Percentiles rank a stretch among this genome's conserved stretches.
Evolutionary conservation across 2,888 invertebrate genomes (phyloP).

Genomic region (Machimus atricapillus): DNA sequence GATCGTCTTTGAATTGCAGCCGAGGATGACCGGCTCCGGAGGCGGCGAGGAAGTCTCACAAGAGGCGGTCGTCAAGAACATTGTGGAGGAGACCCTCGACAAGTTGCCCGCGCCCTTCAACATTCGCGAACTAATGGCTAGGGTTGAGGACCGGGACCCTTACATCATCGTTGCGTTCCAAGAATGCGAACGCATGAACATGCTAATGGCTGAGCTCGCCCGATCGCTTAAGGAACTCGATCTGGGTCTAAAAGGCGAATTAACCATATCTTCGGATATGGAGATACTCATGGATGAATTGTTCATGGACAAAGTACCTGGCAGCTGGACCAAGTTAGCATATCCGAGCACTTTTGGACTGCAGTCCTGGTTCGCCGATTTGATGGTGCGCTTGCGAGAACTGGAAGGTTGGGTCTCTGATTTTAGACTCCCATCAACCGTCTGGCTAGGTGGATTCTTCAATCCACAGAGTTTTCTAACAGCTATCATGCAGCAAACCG

Average conservation of each 20-base stretch:
- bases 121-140: conserved; percentile 82
- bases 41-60: conserved; percentile 69
- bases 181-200: conserved; percentile 95
- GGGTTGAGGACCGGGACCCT: conserved; percentile 88
- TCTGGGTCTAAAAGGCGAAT: conserved; percentile 89
- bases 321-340: conserved; percentile 82
- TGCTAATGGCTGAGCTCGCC: conserved; percentile 80
- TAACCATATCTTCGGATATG: conserved; percentile 93
- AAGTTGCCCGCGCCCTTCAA: conserved; percentile 90
- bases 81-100: conserved; percentile 86
- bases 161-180: conserved; percentile 91
- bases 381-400: conserved; percentile 79
- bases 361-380: conserved; percentile 87
- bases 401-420: conserved; percentile 89
- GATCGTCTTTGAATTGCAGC: conserved; percentile 89
- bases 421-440: conserved; percentile 84
- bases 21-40: conserved; percentile 78
- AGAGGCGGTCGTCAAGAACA: conserved; percentile 74
- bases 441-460: conserved; percentile 95
- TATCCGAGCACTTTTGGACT: conserved; percentile 87
- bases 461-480: conserved; percentile 97
- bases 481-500: conserved; percentile 97
- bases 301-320: conserved; percentile 91
- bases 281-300: conserved; percentile 83
- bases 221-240: conserved; percentile 85